Conservation (phyloP, 2,888 invertebrate genomes). For the Magallana nippona region DNA sequence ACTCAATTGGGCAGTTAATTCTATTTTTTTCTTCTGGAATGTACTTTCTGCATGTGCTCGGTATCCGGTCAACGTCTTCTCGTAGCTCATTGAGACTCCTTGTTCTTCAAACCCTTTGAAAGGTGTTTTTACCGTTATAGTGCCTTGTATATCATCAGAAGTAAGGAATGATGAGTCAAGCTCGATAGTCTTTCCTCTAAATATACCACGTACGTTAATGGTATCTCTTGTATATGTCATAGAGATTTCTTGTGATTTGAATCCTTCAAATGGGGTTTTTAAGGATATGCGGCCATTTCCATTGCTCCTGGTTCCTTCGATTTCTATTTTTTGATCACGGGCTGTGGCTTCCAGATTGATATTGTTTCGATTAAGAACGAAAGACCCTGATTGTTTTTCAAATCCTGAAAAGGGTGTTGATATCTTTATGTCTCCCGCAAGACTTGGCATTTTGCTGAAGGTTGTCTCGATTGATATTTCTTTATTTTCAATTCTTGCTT, state of each 20-base stretch:
- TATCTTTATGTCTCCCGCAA: neutral
- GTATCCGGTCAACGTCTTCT: neutral
- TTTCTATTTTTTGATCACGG: neutral
- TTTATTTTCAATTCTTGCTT: slow-evolving; percentile 20
- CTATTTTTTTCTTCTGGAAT: slow-evolving; percentile 22
- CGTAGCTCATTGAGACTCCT: neutral
- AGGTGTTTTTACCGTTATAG: slow-evolving; percentile 30
- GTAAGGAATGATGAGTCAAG: neutral
- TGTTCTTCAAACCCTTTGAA: slow-evolving; percentile 40
- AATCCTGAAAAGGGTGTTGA: slow-evolving; percentile 42
- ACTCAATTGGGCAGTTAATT: neutral
- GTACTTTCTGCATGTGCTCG: slow-evolving; percentile 19
- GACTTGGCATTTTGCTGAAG: neutral
- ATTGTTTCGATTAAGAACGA: neutral
- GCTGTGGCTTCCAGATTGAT: neutral
- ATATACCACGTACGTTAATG: neutral
- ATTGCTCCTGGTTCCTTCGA: neutral
- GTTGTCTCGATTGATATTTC: neutral
- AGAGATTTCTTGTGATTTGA: neutral
- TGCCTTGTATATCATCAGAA: slow-evolving; percentile 1
- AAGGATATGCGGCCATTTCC: neutral
- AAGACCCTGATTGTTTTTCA: slow-evolving; percentile 20
- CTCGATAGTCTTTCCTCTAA: slow-evolving; percentile 22
- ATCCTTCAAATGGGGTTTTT: slow-evolving; percentile 35
- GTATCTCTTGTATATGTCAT: neutral